Percentiles rank a stretch among this genome's conserved stretches.
Conservation (phyloP, 1,140 invertebrate genomes). For the Brachystomella parvula region DNA sequence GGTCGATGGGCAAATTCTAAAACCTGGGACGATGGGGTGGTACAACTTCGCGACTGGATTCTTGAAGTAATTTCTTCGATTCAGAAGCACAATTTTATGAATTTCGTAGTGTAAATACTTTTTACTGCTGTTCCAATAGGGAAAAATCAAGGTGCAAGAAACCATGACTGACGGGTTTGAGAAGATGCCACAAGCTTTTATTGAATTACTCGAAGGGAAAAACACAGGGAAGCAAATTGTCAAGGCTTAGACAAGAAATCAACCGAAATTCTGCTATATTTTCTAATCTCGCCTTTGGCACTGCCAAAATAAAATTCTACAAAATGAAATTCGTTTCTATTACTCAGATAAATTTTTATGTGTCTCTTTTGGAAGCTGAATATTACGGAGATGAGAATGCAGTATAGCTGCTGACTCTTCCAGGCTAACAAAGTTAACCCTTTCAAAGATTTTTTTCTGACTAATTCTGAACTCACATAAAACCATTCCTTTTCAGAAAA, state of each 20-base stretch:
- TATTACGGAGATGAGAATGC: too few relatives aligned
- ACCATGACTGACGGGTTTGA: slow-evolving; percentile 46
- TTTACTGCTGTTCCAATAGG: slow-evolving; percentile 39
- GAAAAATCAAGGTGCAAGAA: slow-evolving; percentile 45
- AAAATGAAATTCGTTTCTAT: too few relatives aligned
- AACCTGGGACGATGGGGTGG: slow-evolving; percentile 49
- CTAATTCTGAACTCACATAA: background rate
- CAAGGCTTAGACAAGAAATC: slow-evolving; percentile 40
- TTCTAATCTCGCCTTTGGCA: too few relatives aligned
- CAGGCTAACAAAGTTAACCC: too few relatives aligned
- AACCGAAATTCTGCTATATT: too few relatives aligned
- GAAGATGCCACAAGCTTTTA: slow-evolving; percentile 46
- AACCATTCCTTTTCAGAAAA: background rate
- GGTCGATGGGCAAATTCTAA: slow-evolving; percentile 43
- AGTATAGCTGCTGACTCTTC: too few relatives aligned
- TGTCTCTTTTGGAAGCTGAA: too few relatives aligned
- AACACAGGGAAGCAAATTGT: slow-evolving; percentile 47
- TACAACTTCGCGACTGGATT: slow-evolving; percentile 54
- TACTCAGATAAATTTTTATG: too few relatives aligned
- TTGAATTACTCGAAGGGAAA: slow-evolving; percentile 44
- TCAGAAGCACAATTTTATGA: slow-evolving; percentile 28
- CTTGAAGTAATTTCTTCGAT: slow-evolving; percentile 46
- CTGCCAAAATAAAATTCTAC: too few relatives aligned
- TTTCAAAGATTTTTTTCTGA: background rate
- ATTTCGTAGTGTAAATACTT: background rate